Base-by-base conservation (phyloP, 2,888 invertebrate genomes). In the Lasioglossum calceatum region DNA sequence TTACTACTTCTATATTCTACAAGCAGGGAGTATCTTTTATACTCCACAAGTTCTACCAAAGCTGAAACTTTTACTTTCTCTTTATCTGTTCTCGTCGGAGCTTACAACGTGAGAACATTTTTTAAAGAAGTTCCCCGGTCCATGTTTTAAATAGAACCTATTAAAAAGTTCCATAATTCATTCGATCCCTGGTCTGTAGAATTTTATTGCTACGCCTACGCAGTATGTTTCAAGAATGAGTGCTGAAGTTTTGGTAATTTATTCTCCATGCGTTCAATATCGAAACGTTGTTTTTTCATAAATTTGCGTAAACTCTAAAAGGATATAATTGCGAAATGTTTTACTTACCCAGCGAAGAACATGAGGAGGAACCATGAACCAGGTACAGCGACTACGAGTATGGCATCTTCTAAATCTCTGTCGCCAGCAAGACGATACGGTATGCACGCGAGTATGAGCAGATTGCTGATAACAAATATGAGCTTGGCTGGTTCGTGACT, bases 301-400 rank as follows among this genome's bases (percentile, higher is more conserved):
- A 58, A 58, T 12, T 58, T 58, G 36, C 36, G 36, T 36, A 4
- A 36, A 36, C 36, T 16, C 1, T 27, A 0, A 64, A 32, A 64
- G 27, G 36, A 32, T 3, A 36, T 36, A 36, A 64, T 64, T 36
- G 19, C 2, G 32, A 19, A 64, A 32, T 19, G 32, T 81, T 36
- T 85, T 32, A 32, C 94, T 96, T 96, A 99, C 99, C 99, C 99
- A 67, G 99, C 99, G 96, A 99, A 99, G 95, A 99, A 99, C 97
- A 99, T 99, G 39, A 99, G 97, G 71, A 99, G 97, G 95, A 99
- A 99, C 99, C 99, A 99, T 58, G 98, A 98, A 7, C 99, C 98
- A 0, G 99, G 99, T 39, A 99, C 97, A 0, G 99, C 98, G 92
- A 99, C 97, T 64, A 98, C 97, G 44, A 99, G 96, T 77, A 99